Conservation (phyloP, 2,888 invertebrate species). For the Drosophila ezoana region DNA sequence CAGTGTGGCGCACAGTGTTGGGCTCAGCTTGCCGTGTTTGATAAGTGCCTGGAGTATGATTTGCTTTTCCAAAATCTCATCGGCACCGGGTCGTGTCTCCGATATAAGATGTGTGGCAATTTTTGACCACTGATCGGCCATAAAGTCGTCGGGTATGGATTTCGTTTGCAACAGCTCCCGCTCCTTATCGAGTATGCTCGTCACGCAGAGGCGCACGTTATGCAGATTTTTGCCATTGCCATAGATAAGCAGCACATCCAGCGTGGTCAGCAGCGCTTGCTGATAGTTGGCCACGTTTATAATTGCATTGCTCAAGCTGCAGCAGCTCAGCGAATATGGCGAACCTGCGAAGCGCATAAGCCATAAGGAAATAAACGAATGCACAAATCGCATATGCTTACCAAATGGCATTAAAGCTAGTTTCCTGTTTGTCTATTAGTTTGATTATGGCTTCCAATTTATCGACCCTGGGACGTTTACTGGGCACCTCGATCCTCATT, state of each 20-base stretch:
- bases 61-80: constrained; percentile 79
- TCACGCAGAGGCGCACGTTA: constrained; percentile 67
- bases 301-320: constrained; percentile 58
- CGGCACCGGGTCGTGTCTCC: constrained; percentile 53
- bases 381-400: constrained; percentile 23
- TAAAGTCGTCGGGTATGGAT: constrained; percentile 38
- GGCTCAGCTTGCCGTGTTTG: constrained; percentile 61
- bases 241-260: constrained; percentile 63
- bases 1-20: constrained; percentile 57
- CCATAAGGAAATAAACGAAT: no score
- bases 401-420: constrained; percentile 78
- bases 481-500: constrained; percentile 2
- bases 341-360: constrained; percentile 58
- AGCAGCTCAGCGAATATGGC: constrained; percentile 77
- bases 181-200: constrained; percentile 67
- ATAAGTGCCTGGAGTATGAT: constrained; percentile 73
- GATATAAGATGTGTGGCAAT: constrained; percentile 72
- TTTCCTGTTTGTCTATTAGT: constrained; percentile 55
- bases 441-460: constrained; percentile 67
- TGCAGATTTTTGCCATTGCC: constrained; percentile 66
- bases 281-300: constrained; percentile 75
- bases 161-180: constrained; percentile 32
- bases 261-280: constrained; percentile 54
- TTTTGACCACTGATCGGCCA: constrained; percentile 61
- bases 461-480: constrained; percentile 71